Evolutionary conservation across 2,113 vertebrate genomes (phyloP).

Genomic region (Serranochromis macrocephalus): DNA sequence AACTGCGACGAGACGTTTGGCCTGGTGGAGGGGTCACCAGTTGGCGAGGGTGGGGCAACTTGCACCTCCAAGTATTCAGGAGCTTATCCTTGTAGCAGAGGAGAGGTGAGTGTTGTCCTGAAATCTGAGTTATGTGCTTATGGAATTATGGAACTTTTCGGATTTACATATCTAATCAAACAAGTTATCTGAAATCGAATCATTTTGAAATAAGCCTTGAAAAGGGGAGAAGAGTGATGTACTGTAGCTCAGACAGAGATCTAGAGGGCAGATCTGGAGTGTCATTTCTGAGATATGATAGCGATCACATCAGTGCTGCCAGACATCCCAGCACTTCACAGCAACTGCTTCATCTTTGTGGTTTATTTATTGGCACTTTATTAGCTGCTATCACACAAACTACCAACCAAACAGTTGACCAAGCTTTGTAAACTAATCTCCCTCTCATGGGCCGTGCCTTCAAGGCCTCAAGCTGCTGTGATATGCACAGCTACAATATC

Average conservation of each 20-base stretch:
- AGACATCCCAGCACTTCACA: neutral
- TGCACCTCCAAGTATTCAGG: constrained; percentile 61
- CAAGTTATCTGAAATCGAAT: neutral
- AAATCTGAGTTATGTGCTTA: neutral
- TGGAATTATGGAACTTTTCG: neutral
- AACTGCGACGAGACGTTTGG: constrained; percentile 84
- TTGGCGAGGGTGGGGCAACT: neutral
- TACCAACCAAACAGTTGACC: constrained; percentile 3
- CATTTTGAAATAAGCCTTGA: neutral
- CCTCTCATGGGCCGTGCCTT: neutral
- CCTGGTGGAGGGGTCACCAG: constrained; percentile 70
- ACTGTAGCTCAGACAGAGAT: neutral
- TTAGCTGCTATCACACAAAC: constrained; percentile 9
- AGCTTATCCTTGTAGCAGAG: constrained; percentile 54
- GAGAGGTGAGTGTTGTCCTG: constrained; percentile 37
- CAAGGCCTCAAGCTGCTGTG: neutral
- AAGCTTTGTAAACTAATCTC: constrained; percentile 28
- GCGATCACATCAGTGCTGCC: neutral
- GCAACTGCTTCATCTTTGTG: neutral
- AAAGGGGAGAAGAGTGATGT: neutral
- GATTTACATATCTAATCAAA: neutral
- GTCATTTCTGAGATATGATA: neutral
- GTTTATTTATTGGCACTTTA: neutral
- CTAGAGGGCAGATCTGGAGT: neutral
- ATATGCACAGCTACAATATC: neutral